Evolutionary conservation across 2,113 vertebrate genomes (phyloP), one percentile per base, ranked within the genome.

Genomic region (Sceloporus undulatus): DNA sequence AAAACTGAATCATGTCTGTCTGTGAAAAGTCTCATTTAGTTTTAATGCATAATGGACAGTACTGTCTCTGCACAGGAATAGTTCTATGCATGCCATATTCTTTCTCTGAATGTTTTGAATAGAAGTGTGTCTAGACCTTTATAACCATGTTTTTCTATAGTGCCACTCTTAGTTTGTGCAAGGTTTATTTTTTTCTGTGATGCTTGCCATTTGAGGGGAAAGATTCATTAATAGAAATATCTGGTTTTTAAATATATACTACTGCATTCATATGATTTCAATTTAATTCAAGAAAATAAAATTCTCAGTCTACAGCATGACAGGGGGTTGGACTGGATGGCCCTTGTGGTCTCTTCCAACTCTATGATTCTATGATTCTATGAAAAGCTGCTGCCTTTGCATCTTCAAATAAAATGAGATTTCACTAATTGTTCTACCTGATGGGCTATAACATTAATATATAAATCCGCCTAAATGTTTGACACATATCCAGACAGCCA

Each of bases 21-120:
- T 71, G 73, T 27, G 2, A 62, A 18, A 81, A 74, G 75, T 68
- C 48, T 11, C 1, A 0, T 59, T 91, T 70, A 11, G 62, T 89
- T 87, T 71, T 14, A 65, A 7, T 90, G 21, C 16, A 25, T 75
- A 82, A 54, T 48, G n/a, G 10, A 34, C 42, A 11, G n/a, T 56
- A 74, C 54, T 23, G 21, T 79, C 1, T 85, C 29, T 54, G 40
- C 21, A 48, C 75, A 77, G 75, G 48, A 77, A 77, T 42, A 48
- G 75, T 21, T 77, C 38, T 76, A 14, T 76, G 40, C 38, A 77
- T 77, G 48, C 75, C 40, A 77, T 42, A 48, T 48, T 42, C 42
- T 77, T 77, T 77, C 19, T 19, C 75, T 0, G 2, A 90, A 85
- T 78, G 73, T 27, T 92, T 85, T 85, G 27, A 80, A 75, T 29